Conservation (phyloP, 2,797 vertebrate species). For the Lepilemur ruficaudatus region DNA sequence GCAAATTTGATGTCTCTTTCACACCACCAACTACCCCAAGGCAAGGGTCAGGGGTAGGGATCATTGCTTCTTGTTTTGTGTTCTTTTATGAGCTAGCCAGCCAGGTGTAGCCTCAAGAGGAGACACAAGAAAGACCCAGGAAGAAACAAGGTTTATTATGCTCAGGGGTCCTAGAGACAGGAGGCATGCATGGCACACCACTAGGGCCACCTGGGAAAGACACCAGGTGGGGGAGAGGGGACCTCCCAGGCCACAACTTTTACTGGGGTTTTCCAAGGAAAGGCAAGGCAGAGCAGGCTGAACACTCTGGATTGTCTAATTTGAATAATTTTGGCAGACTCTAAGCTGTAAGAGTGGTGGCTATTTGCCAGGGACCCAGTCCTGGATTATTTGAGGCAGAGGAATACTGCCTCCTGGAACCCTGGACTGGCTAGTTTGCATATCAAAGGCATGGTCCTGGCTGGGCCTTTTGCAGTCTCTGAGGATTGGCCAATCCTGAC, state of each 20-base stretch:
- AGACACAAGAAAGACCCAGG: neutral
- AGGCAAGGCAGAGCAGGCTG: neutral
- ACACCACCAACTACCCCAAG: neutral
- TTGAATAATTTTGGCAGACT: neutral
- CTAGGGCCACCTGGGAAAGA: neutral
- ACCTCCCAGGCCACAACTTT: neutral
- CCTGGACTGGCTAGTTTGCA: neutral
- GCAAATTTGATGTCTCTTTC: neutral
- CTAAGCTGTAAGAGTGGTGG: neutral
- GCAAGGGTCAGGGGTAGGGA: accelerated
- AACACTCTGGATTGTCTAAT: neutral
- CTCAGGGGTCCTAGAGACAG: neutral
- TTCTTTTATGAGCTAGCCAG: neutral
- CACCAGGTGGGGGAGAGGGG: accelerated
- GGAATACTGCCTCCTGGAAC: neutral
- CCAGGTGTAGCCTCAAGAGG: neutral
- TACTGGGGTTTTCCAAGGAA: neutral
- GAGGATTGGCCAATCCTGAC: neutral
- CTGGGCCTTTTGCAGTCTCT: neutral
- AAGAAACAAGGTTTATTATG: too few species aligned
- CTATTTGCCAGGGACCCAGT: neutral
- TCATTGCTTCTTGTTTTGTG: neutral
- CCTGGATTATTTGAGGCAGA: neutral
- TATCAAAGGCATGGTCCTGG: neutral
- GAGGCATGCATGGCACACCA: neutral